Conservation (phyloP, 2,888 invertebrate species). For the Cordylochernes scorpioides region DNA sequence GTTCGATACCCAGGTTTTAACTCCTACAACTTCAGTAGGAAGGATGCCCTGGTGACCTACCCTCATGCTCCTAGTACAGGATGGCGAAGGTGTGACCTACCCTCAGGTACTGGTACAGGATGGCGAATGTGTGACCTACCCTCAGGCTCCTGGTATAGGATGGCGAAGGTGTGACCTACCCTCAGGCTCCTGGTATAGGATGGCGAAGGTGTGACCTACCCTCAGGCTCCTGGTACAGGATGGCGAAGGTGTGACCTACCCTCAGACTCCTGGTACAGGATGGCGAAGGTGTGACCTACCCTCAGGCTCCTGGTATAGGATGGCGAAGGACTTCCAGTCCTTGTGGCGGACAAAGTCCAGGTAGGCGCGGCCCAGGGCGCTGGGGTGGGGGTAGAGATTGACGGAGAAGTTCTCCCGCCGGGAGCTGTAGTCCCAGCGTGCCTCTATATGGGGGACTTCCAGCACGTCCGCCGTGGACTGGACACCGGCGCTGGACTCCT, state of each 20-base stretch:
- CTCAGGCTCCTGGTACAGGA: too few relatives aligned
- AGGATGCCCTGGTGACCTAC: too few relatives aligned
- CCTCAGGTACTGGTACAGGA: slow-evolving; percentile 23
- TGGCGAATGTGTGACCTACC: too few relatives aligned
- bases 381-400: slow-evolving; percentile 23
- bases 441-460: slow-evolving; percentile 24
- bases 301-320: slow-evolving; percentile 24
- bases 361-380: slow-evolving; percentile 20
- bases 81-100: slow-evolving; percentile 14
- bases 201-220: too few relatives aligned
- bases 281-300: slow-evolving; percentile 16
- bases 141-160: too few relatives aligned
- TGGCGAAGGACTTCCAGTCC: slow-evolving; percentile 22
- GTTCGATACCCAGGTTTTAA: too few relatives aligned
- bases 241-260: too few relatives aligned
- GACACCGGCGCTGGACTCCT: slow-evolving; percentile 21
- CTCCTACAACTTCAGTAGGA: too few relatives aligned
- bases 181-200: too few relatives aligned
- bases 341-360: slow-evolving; percentile 20
- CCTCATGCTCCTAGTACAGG: too few relatives aligned
- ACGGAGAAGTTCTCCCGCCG: slow-evolving; percentile 19
- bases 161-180: too few relatives aligned
- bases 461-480: slow-evolving; percentile 24
- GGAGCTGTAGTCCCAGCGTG: slow-evolving; percentile 16
- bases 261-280: not conserved